These are phyloP conservation scores for Lerema accius DNA, from an alignment of 1,140 invertebrate species.

Conservation along the genomic window DNA sequence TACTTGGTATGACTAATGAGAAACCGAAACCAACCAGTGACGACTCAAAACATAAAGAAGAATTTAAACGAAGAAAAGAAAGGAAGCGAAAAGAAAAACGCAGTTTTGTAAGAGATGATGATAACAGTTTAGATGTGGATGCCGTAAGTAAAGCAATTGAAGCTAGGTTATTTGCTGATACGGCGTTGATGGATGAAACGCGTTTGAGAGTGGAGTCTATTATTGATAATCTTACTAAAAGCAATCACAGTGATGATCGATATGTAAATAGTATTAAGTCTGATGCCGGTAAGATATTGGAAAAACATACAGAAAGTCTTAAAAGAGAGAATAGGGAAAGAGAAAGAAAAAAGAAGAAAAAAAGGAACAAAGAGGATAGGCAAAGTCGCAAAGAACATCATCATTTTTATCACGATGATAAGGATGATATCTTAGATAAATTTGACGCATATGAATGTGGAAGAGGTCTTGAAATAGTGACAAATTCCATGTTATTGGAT, in stretches of 20 bases:
- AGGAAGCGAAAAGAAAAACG: conserved; percentile 87
- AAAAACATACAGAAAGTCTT: conserved; percentile 70
- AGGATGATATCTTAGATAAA: conserved; percentile 44
- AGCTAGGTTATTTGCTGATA: conserved; percentile 88
- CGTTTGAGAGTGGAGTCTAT: conserved; percentile 60
- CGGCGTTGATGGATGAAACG: conserved; percentile 63
- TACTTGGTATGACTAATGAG: conserved; percentile 38
- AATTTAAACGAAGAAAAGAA: conserved; percentile 85
- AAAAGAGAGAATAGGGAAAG: conserved; percentile 88
- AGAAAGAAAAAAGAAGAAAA: conserved; percentile 92
- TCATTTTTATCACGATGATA: conserved; percentile 84
- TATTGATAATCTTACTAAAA: conserved; percentile 58
- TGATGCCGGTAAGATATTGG: conserved; percentile 55
- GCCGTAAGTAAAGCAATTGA: conserved; percentile 91
- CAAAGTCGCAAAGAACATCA: conserved; percentile 87
- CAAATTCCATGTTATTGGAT: conserved; percentile 62
- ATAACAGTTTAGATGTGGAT: conserved; percentile 90
- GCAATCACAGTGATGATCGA: conserved; percentile 82
- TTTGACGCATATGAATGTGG: conserved; percentile 47
- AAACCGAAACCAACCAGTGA: conserved; percentile 46
- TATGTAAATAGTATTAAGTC: conserved; percentile 70
- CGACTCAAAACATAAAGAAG: conserved; percentile 79
- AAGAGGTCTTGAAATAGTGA: conserved; percentile 50
- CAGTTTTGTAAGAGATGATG: conserved; percentile 84
- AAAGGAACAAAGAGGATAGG: conserved; percentile 90